phyloP scores from a whole-genome alignment of 2,113 vertebrate genomes.

The Lophochroa leadbeateri region DNA sequence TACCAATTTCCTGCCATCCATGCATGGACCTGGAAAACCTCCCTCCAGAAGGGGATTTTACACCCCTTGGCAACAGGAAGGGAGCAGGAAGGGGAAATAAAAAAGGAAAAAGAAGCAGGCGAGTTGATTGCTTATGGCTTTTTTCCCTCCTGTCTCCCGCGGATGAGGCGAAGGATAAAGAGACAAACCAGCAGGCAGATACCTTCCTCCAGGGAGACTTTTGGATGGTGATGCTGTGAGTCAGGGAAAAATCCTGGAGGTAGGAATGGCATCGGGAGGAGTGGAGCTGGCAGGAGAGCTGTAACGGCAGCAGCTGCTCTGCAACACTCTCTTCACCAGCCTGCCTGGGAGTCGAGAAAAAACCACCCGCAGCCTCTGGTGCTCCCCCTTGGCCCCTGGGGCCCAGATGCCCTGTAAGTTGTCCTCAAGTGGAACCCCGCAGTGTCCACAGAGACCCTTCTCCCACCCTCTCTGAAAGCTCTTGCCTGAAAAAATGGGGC shows the following conservation, averaged over 20 bases:
- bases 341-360: not conserved
- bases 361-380: not conserved
- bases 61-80: not conserved
- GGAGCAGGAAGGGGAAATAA: not conserved
- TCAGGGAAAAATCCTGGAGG: constrained; percentile 74
- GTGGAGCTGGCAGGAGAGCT: constrained; percentile 53
- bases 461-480: not conserved
- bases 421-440: not conserved
- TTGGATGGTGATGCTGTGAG: constrained; percentile 56
- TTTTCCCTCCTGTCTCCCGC: constrained; percentile 20
- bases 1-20: constrained; percentile 5
- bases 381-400: not conserved
- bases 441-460: not conserved
- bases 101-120: not conserved
- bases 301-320: constrained; percentile 15
- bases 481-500: not conserved
- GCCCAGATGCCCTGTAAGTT: not conserved
- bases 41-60: not conserved
- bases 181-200: constrained; percentile 70
- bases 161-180: constrained; percentile 47
- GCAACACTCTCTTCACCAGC: not conserved
- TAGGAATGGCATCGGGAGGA: constrained; percentile 58
- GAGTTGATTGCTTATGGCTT: constrained; percentile 19
- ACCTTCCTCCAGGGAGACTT: constrained; percentile 77
- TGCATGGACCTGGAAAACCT: not conserved